Evolutionary conservation across 2,888 invertebrate species (phyloP).

Genomic region (Melinopterus prodromus): DNA sequence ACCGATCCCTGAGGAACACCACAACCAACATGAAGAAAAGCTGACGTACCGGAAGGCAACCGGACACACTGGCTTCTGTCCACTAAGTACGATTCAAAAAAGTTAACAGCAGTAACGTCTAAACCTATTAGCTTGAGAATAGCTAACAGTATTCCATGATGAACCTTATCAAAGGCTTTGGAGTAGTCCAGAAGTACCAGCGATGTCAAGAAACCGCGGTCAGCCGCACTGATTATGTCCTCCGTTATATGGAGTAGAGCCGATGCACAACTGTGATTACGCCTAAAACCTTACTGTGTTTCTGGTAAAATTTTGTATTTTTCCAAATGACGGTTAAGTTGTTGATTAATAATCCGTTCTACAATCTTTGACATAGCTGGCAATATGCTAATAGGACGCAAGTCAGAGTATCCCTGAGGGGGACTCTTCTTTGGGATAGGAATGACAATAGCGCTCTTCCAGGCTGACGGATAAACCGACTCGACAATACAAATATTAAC

Average conservation of each 20-base stretch:
- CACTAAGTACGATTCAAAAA: not conserved
- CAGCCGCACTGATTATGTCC: constrained; percentile 29
- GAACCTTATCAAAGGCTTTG: constrained; percentile 24
- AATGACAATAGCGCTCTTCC: not conserved
- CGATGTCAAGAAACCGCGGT: constrained; percentile 39
- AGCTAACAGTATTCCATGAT: constrained; percentile 14
- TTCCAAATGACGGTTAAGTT: constrained; percentile 43
- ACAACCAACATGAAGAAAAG: not conserved
- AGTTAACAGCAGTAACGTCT: not conserved
- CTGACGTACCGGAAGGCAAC: not conserved
- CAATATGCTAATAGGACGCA: constrained; percentile 46
- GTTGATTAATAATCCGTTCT: constrained; percentile 40
- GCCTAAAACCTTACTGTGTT: constrained; percentile 17
- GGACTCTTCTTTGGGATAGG: not conserved
- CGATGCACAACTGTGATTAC: constrained; percentile 12
- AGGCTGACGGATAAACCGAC: not conserved
- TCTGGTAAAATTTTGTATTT: constrained; percentile 42
- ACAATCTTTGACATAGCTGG: constrained; percentile 42
- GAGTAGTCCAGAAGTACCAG: constrained; percentile 38
- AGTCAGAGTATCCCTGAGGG: constrained; percentile 34
- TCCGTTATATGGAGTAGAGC: constrained; percentile 24
- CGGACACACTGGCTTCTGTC: constrained; percentile 12
- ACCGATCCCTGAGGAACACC: not conserved
- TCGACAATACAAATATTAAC: not conserved
- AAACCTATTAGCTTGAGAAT: constrained; percentile 11